Base-by-base conservation (phyloP, 2,797 vertebrate genomes). In the Melanotaenia boesemani region DNA sequence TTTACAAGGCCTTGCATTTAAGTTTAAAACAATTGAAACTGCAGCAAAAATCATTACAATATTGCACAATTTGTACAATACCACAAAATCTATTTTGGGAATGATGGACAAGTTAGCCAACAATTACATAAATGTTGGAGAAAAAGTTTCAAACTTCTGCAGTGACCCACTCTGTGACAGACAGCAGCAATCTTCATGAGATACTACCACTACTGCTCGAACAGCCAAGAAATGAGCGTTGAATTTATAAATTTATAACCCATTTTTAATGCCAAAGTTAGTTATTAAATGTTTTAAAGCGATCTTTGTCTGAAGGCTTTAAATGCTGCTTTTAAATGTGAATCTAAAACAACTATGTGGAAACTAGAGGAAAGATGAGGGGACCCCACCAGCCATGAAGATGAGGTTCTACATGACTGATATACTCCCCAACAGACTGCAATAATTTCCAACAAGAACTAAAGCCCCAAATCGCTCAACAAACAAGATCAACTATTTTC, bases 371-470 rank as follows among this genome's bases (percentile, higher is more conserved):
- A 4, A 24, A 52, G 50, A 22, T 52, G 6, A 52, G 22, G 50
- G 8, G 22, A 48, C 4, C 12, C 13, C 16, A n/a, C 22, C n/a
- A n/a, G 20, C 4, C n/a, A 26, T 55, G 52, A 24, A 67, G 37
- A 56, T 48, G 11, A 48, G 2, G 12, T 4, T 41, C 39, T 39
- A 12, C 37, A 39, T 2, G 39, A 41, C 5, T 13, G 9, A 41
- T 15, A 15, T 15, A 41, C 39, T 30, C 28, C 28, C 28, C 28
- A 30, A 41, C 39, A 41, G 15, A 41, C 39, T 3, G 9, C 24
- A 74, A 30, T 39, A 63, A 48, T 41, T 46, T 68, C 56, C 48
- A 65, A 22, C 22, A 5, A 39, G 32, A 58, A 9, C 50, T 28
- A 5, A 13, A 30, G 32, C 56, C 32, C 39, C 22, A 46, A 18